Evolutionary conservation across 2,888 invertebrate species (phyloP), one percentile per base, ranked within the genome.

Genomic region (Lottia gigantea): DNA sequence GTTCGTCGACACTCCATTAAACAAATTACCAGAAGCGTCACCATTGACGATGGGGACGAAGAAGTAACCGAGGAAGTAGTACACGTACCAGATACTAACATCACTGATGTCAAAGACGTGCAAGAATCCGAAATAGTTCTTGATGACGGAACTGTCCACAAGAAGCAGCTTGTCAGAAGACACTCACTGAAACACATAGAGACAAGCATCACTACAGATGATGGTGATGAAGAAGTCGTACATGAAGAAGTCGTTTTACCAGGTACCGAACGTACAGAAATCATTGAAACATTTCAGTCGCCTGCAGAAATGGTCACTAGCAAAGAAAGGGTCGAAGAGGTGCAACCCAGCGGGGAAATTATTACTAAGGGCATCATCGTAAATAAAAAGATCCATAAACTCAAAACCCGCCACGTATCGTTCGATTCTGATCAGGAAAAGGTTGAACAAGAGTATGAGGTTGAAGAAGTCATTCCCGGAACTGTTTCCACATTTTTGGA

Each of bases 91-190:
- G 78, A 75, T 0, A 71, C 70, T 14, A 49, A 67, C n/a, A 67
- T 25, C 2, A 68, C 73, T 23, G 55, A 55, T 55, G 55, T 55
- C 23, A 55, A 55, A 2, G 76, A 83, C 23, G 74, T 79, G 0
- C 73, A 82, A 64, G 83, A 84, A 49, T 73, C 80, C 12, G 81
- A 83, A 69, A 82, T 84, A 72, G 67, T 84, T 40, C 71, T 85
- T 45, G 80, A 82, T 12, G 85, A 85, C 74, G 85, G 85, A 1
- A 85, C 85, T 8, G 74, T 84, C 7, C 83, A 85, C 71, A 78
- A 75, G 62, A 75, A 67, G 15, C 82, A 81, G 45, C 74, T 64
- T 63, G 79, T 81, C 7, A 70, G 76, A 16, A 74, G 75, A 31
- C 83, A 84, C 64, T 80, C 82, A 12, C 45, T 83, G 4, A 78